Base-by-base conservation (phyloP, 2,888 invertebrate genomes). In the Andricus curvator region DNA sequence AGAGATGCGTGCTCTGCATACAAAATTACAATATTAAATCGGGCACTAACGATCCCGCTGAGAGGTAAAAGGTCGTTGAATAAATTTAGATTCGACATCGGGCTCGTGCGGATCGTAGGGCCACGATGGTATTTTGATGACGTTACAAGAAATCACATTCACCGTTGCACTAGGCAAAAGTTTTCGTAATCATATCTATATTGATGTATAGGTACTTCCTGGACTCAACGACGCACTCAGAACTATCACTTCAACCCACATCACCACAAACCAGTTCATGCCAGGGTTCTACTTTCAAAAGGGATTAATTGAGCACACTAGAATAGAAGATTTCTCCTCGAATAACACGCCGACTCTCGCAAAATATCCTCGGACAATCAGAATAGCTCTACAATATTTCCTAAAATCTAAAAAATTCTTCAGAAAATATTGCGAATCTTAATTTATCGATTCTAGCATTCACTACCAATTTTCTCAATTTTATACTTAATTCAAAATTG, bases 11-110 rank as follows among this genome's bases (percentile, higher is more conserved):
- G 33, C 56, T 74, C 74, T 74, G 74, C n/a, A 74, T 74, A 74
- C 74, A 74, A 74, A 74, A 74, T 74, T 74, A 74, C 74, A 74
- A 60, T 74, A 74, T 74, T 60, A 56, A 74, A 74, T 74, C 56
- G 74, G 56, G 51, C 37, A 60, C 22, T 74, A 74, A 56, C 74
- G 56, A 56, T 56, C 74, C 74, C 74, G 74, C 33, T 74, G 74
- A 74, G 56, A 74, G 74, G 56, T 74, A 74, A 74, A 74, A 33
- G 74, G 74, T 74, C 74, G 56, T 74, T 74, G 74, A 74, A 74
- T 74, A 56, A 74, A 74, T 74, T 74, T 56, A 51, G n/a, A 56
- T 74, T 74, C 33, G 74, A 74, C 74, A 74, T 33, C 33, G 33
- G 74, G 37, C 74, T 74, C 56, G 22, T n/a, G 60, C 22, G 56